A percentile compares a stretch with the other conserved stretches of the same genome.
phyloP scores from a whole-genome alignment of 2,113 vertebrate species.

The Burhinus bistriatus region DNA sequence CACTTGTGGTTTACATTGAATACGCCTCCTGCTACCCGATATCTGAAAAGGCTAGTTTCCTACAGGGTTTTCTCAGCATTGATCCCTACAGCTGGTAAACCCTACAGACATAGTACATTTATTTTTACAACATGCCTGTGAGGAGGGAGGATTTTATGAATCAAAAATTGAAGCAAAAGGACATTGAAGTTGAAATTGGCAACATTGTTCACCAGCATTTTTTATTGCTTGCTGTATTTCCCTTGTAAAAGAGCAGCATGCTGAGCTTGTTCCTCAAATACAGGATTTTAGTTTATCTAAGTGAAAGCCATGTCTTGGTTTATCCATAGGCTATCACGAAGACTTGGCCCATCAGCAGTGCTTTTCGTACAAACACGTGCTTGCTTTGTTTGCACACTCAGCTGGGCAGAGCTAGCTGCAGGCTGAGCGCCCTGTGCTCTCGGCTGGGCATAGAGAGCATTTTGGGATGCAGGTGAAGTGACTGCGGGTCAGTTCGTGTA shows the following conservation, averaged over 20 bases:
- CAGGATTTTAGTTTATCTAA: not conserved
- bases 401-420: not conserved
- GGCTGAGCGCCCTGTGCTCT: not conserved
- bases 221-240: not conserved
- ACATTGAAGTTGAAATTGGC: not conserved
- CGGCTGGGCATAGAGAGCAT: rapidly evolving
- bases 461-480: not conserved
- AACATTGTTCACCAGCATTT: not conserved
- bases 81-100: not conserved
- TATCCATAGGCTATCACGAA: not conserved
- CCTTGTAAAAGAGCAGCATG: not conserved
- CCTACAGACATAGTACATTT: not conserved
- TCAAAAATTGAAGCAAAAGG: not conserved
- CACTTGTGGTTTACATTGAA: not conserved
- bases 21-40: not conserved
- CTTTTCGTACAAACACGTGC: not conserved
- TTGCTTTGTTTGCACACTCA: not conserved
- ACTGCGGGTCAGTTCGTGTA: not conserved
- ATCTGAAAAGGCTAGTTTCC: not conserved
- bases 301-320: not conserved
- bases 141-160: not conserved
- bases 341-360: not conserved
- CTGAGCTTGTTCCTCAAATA: not conserved
- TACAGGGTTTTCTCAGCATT: not conserved
- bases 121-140: not conserved